Base-by-base conservation (phyloP, 2,797 vertebrate species). In the Choloepus didactylus region DNA sequence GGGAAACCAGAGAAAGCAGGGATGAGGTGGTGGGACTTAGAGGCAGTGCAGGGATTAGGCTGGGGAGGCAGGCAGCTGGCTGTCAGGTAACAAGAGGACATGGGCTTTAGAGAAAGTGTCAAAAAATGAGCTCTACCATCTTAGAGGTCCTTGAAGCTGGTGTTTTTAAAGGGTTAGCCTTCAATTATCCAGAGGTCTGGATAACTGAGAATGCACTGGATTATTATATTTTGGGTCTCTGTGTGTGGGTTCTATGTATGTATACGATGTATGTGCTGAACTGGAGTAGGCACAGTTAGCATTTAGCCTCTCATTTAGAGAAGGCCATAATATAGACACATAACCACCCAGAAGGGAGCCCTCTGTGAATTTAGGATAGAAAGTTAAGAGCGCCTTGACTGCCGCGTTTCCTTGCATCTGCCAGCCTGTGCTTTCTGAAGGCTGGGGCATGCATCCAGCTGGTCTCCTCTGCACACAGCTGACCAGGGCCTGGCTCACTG, bases 1-100 rank as follows among this genome's bases (percentile, higher is more conserved):
- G 38, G 76, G 82, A 54, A 95, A 93, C 85, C 51, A 35, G 60
- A 76, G 84, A n/a, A 64, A 72, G 73, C 75, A 75, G 12, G 46
- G 15, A 9, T 79, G 29, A 93, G 27, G 31, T 19, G 27, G 19
- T 56, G 11, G 64, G 38, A 9, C 46, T 83, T 11, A 23, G 85
- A 86, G 38, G 29, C 19, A 49, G 31, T 77, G 2, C 35, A 44
- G 51, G 56, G 72, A 16, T n/a, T 7, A 31, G 60, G 35, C 18
- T 41, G 41, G 35, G 64, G 64, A 77, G 76, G 29, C 66, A 59
- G 8, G 6, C 14, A 41, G 29, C 4, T 11, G 9, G 41, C 60
- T 41, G 70, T 38, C 7, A 75, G 27, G 25, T 25, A 69, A n/a
- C 56, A 38, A 46, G 70, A 72, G 23, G 82, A 29, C 72, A 27